Evolutionary conservation across 2,113 vertebrate genomes (phyloP), one percentile per base, ranked within the genome.

Genomic region (Festucalex cinctus): DNA sequence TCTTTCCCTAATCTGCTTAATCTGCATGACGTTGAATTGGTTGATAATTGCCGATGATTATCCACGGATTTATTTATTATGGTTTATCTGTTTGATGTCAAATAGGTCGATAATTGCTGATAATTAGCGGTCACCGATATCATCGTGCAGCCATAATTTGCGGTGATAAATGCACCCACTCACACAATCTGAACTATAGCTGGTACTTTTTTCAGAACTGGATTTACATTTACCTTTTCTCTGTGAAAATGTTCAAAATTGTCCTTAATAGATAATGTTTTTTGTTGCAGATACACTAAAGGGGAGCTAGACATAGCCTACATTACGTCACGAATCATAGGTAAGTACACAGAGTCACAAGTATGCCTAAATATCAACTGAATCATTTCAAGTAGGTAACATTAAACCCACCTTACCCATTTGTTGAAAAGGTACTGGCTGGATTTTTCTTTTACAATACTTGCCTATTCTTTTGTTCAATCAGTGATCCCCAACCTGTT

Each of bases 301-400:
- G 97, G 96, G 75, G 97, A 99, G 80, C 91, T 98, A 83, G 97
- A 99, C 80, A 98, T 99, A 85, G 93, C 94, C 44, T 99, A 99
- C 65, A 95, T 99, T 87, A 99, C 97, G 80, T 95, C 97, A 76
- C 92, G 97, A 84, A 96, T 99, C 85, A 97, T 98, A 86, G 97
- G 97, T 98, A 88, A 94, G 93, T 83, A 73, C 75, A 74, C 8
- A 68, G 41, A 66, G 1, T 35, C 56, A 39, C 10, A 39, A 22
- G 20, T 14, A 39, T 60, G 9, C n/a, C 51, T 13, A 9, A 60
- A 8, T 19, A 58, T 6, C 28, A 17, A 7, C 32, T 19, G 17
- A 32, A 58, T 59, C 57, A 59, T 59, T 14, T 20, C 9, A 58
- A 20, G 2, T 20, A 35, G 28, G 56, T 58, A 17, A 8, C 19